phyloP scores from a whole-genome alignment of 1,140 invertebrate genomes.

The Brachionus manjavacas region DNA sequence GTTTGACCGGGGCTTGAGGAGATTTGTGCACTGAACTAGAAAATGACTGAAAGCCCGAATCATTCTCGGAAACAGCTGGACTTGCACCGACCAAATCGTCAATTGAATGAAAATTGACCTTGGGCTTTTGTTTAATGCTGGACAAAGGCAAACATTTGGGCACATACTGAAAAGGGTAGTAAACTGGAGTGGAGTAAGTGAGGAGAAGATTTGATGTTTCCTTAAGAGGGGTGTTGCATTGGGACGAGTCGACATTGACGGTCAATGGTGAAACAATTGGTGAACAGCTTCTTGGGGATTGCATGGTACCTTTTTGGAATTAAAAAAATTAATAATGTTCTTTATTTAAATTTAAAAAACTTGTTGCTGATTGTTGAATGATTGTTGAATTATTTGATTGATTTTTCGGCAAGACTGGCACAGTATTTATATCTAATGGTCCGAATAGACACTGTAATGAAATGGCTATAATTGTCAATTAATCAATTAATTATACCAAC shows the following conservation, averaged over 20 bases:
- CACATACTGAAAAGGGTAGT: neutral
- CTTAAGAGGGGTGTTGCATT: neutral
- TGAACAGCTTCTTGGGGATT: neutral
- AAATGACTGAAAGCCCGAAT: neutral
- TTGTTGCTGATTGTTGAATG: neutral
- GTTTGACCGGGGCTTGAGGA: neutral
- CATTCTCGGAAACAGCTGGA: neutral
- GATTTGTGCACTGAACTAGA: neutral
- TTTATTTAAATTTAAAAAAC: neutral
- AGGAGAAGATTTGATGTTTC: neutral
- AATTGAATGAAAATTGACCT: constrained; percentile 1
- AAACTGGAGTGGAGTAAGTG: neutral
- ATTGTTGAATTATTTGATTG: neutral
- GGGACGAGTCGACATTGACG: neutral
- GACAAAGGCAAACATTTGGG: neutral
- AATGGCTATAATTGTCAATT: constrained; percentile 23
- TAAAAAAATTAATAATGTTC: neutral
- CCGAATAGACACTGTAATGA: neutral
- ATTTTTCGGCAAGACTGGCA: neutral
- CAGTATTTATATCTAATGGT: neutral
- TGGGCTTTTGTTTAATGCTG: neutral
- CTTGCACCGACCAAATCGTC: neutral
- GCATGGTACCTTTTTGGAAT: neutral
- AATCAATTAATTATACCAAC: constrained; percentile 35
- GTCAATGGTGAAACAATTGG: constrained; percentile 10